Conservation (phyloP, 2,888 invertebrate genomes). For the Ormyrus nitidulus region DNA sequence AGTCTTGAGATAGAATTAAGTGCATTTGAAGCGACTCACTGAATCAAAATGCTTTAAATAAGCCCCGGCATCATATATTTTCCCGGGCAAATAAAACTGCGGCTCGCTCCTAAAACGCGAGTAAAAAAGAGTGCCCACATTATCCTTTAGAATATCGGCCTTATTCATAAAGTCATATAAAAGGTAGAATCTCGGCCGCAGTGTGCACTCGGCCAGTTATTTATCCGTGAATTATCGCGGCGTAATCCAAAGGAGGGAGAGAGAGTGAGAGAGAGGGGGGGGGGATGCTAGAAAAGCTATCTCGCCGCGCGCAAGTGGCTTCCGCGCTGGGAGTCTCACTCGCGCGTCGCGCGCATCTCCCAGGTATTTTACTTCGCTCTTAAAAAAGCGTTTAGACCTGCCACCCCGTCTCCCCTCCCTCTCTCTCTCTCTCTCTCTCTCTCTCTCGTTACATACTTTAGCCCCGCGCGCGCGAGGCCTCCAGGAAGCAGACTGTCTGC, state of each 20-base stretch:
- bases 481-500: slow-evolving; percentile 46
- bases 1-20: too few species aligned
- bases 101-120: too few species aligned
- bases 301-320: slow-evolving; percentile 26
- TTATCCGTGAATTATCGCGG: slow-evolving; percentile 53
- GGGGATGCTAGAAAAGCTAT: background rate
- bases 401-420: background rate
- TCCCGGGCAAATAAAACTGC: too few species aligned
- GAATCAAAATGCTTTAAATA: too few species aligned
- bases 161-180: slow-evolving; percentile 24
- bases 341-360: background rate
- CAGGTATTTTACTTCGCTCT: slow-evolving; percentile 31
- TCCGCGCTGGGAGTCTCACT: background rate
- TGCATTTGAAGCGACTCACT: too few species aligned
- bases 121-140: background rate
- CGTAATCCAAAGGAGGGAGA: slow-evolving; percentile 18
- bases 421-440: slow-evolving; percentile 4
- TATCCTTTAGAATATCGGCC: background rate
- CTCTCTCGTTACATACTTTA: slow-evolving; percentile 25
- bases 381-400: slow-evolving; percentile 12
- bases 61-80: too few species aligned
- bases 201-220: slow-evolving; percentile 48
- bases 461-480: background rate
- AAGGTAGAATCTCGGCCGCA: slow-evolving; percentile 30
- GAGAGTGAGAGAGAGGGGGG: background rate